These are phyloP conservation scores for Athrips mouffetella DNA, from an alignment of 2,888 invertebrate species.

Conservation along the genomic window DNA sequence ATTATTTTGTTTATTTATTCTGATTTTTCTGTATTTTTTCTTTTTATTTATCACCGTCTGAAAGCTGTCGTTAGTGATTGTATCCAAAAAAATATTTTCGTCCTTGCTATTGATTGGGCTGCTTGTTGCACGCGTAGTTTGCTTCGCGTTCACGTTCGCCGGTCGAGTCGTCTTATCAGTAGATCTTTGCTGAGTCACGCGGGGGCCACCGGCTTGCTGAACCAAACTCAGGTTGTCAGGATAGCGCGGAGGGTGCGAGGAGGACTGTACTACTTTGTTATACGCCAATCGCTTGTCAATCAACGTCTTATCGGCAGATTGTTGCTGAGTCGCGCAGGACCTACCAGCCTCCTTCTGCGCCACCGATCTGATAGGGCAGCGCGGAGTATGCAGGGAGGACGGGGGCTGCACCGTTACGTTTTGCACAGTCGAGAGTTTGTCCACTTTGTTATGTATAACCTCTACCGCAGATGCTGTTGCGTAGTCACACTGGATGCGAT, in stretches of 20 bases:
- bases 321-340: too few relatives aligned
- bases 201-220: too few relatives aligned
- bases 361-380: too few relatives aligned
- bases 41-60: background rate
- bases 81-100: background rate
- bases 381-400: background rate
- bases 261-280: too few relatives aligned
- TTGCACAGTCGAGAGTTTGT: background rate
- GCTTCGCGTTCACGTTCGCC: too few relatives aligned
- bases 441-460: constrained; percentile 10
- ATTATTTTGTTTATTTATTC: background rate
- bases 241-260: too few relatives aligned
- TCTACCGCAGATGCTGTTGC: constrained; percentile 14
- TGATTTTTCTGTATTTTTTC: background rate
- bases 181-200: background rate
- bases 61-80: background rate
- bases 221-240: too few relatives aligned
- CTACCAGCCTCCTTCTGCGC: too few relatives aligned
- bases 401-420: background rate
- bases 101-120: background rate
- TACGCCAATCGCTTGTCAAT: too few relatives aligned
- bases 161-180: too few relatives aligned
- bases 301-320: too few relatives aligned
- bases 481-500: constrained; percentile 14
- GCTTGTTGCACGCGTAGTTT: background rate